Percentiles rank a stretch among this genome's conserved stretches.
Conservation (phyloP, 1,140 invertebrate genomes). For the Periplaneta americana region DNA sequence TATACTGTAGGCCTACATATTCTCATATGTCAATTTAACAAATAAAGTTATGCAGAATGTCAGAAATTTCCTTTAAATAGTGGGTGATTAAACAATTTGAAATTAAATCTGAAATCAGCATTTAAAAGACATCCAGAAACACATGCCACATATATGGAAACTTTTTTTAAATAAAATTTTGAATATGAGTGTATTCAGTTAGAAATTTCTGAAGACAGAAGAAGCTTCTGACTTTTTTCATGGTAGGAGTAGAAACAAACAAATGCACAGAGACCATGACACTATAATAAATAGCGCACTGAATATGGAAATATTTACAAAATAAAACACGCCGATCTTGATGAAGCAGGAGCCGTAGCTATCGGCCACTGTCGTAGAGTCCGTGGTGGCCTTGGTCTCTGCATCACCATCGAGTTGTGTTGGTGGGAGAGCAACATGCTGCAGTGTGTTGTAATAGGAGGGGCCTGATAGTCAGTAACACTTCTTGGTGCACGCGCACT, state of each 20-base stretch:
- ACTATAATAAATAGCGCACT: conserved; percentile 28
- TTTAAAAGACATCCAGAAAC: too few relatives aligned
- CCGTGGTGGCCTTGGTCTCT: neutral
- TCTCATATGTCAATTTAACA: too few relatives aligned
- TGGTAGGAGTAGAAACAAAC: conserved; percentile 24
- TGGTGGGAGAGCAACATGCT: conserved; percentile 1
- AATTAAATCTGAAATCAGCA: too few relatives aligned
- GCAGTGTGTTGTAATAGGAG: conserved; percentile 21
- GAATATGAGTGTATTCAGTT: too few relatives aligned
- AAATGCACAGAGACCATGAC: conserved; percentile 27
- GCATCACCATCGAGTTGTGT: neutral
- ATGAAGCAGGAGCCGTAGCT: conserved; percentile 6
- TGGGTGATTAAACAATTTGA: too few relatives aligned
- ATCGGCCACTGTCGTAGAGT: too few relatives aligned
- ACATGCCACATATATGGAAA: too few relatives aligned
- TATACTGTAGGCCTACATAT: too few relatives aligned
- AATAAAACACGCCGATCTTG: conserved; percentile 21
- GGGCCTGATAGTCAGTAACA: conserved; percentile 53
- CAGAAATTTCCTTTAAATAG: too few relatives aligned
- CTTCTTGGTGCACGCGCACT: conserved; percentile 83
- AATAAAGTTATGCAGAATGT: too few relatives aligned
- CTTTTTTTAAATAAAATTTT: too few relatives aligned
- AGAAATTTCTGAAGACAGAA: neutral
- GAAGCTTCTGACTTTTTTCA: conserved; percentile 3
- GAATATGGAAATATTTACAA: conserved; percentile 29